Evolutionary conservation across 1,140 invertebrate species (phyloP).

Genomic region (Drosophila micromelanica): DNA sequence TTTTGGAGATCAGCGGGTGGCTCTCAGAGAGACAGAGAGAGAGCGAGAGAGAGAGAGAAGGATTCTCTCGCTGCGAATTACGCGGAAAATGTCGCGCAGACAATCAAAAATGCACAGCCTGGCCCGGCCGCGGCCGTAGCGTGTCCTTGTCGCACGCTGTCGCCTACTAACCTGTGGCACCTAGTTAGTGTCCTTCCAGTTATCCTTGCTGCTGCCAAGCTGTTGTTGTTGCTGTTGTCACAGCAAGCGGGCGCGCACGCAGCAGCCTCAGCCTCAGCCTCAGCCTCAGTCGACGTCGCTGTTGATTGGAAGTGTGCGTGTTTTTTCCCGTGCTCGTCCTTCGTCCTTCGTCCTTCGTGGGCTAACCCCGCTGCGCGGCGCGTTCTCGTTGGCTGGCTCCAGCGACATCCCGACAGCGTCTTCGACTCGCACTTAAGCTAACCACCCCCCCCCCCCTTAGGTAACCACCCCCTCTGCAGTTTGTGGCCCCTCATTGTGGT

Average conservation of each 20-base stretch:
- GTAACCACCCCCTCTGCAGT: background rate
- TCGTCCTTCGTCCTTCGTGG: background rate
- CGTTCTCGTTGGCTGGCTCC: slow-evolving; percentile 76
- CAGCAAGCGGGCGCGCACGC: slow-evolving; percentile 73
- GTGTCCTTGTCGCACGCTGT: slow-evolving; percentile 49
- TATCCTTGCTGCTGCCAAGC: background rate
- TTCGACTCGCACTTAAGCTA: slow-evolving; percentile 23
- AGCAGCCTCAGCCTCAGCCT: slow-evolving; percentile 19
- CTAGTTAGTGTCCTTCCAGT: slow-evolving; percentile 30
- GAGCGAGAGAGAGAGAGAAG: no score
- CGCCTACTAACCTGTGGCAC: slow-evolving; percentile 42
- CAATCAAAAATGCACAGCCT: slow-evolving; percentile 34
- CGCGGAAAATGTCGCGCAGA: slow-evolving; percentile 36
- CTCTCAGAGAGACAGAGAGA: no score
- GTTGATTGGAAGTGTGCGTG: slow-evolving; percentile 68
- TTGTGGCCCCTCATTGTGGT: slow-evolving; percentile 48
- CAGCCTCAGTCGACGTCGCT: background rate
- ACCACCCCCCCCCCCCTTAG: background rate
- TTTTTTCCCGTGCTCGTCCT: slow-evolving; percentile 35
- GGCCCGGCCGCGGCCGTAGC: no score
- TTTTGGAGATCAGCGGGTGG: slow-evolving; percentile 57
- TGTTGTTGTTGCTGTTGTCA: slow-evolving; percentile 32
- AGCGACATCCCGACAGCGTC: slow-evolving; percentile 10
- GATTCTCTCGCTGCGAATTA: slow-evolving; percentile 40
- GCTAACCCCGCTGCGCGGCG: slow-evolving; percentile 51